A percentile compares a stretch with the other conserved stretches of the same genome.
Conservation (phyloP, 2,113 vertebrate genomes). For the Pseudonaja textilis region DNA sequence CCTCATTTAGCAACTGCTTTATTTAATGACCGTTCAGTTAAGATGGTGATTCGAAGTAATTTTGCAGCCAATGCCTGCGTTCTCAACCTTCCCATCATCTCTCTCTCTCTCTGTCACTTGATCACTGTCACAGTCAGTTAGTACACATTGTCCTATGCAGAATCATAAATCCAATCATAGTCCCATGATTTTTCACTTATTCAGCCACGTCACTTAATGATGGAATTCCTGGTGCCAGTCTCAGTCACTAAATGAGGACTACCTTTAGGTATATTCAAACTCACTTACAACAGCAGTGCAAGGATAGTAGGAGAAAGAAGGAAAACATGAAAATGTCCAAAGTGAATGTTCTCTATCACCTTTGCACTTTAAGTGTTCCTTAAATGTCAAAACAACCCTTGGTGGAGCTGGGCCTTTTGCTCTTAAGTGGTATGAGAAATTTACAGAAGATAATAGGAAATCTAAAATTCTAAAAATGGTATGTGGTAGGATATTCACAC, state of each 20-base stretch:
- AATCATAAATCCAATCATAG: background rate
- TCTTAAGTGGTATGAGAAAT: background rate
- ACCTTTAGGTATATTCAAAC: slow-evolving; percentile 12
- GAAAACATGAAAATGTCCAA: slow-evolving; percentile 16
- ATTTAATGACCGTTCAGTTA: background rate
- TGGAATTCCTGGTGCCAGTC: background rate
- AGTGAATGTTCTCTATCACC: background rate
- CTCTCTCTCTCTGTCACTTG: background rate
- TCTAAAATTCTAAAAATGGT: background rate
- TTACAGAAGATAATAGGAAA: background rate
- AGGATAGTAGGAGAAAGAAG: background rate
- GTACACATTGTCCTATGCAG: background rate
- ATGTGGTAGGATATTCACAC: background rate
- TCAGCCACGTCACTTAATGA: background rate
- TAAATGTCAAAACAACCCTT: background rate
- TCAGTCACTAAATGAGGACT: background rate
- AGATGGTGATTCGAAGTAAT: background rate
- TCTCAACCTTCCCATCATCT: background rate
- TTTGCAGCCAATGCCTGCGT: background rate
- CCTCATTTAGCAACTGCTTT: background rate
- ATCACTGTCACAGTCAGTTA: background rate
- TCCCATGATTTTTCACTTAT: background rate
- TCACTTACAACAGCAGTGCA: slow-evolving; percentile 48
- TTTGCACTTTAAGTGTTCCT: background rate
- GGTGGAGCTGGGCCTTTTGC: background rate